Evolutionary conservation across 2,888 invertebrate species (phyloP).

Genomic region (Ormyrus nitidulus): DNA sequence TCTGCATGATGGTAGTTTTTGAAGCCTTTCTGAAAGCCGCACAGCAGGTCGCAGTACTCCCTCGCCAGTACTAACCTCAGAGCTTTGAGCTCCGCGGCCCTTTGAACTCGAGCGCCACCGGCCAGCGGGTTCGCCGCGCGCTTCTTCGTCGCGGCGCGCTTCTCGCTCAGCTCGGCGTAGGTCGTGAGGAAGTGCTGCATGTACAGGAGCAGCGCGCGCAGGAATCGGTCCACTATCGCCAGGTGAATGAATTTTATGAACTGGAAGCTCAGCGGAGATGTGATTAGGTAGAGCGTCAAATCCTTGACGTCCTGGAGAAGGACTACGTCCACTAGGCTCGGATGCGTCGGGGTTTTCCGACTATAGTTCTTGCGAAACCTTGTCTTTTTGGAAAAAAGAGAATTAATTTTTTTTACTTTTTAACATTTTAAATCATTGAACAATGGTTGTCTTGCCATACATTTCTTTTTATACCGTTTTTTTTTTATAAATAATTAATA

Average conservation of each 20-base stretch:
- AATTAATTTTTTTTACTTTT: neutral
- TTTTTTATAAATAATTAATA: no score
- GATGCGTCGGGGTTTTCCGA: conserved; percentile 15
- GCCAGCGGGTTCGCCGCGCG: conserved; percentile 69
- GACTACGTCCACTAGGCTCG: conserved; percentile 77
- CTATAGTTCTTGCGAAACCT: conserved; percentile 33
- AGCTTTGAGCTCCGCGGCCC: conserved; percentile 78
- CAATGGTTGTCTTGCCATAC: no score
- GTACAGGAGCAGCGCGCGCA: conserved; percentile 80
- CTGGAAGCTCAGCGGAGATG: conserved; percentile 78
- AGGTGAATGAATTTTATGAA: conserved; percentile 80
- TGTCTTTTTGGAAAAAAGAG: conserved; percentile 4
- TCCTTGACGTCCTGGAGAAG: conserved; percentile 81
- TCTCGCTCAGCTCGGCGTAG: conserved; percentile 78
- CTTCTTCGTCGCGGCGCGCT: conserved; percentile 77
- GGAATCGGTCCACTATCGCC: conserved; percentile 79
- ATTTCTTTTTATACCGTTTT: no score
- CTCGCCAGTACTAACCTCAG: conserved; percentile 79
- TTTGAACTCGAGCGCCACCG: conserved; percentile 63
- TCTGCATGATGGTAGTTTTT: conserved; percentile 79
- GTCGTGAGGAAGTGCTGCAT: conserved; percentile 81
- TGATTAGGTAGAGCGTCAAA: conserved; percentile 77
- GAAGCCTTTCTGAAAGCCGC: conserved; percentile 72
- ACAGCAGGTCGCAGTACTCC: conserved; percentile 79
- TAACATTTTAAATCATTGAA: no score